Base-by-base conservation (phyloP, 1,140 invertebrate species). In the Bombus turneri region DNA sequence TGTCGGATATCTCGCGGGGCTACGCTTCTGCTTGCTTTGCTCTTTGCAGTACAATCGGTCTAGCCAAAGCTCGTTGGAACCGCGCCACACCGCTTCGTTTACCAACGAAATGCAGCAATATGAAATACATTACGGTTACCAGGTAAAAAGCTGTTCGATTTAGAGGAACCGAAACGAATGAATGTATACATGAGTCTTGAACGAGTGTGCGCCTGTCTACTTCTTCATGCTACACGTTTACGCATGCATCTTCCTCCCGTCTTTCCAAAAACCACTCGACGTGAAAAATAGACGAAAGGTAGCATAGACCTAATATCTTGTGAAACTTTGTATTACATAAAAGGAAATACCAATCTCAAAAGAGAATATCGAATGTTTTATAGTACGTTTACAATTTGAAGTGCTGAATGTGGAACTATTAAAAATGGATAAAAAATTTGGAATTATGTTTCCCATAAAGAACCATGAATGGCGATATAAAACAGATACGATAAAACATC, bases 11-110 rank as follows among this genome's bases (percentile, higher is more conserved):
- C 86, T 87, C 71, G 39, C 86, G 90, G 82, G 73, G 69, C 87
- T 87, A 86, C 75, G 77, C 28, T 62, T 71, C 53, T 79, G 43
- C 41, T 73, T 39, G 82, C 86, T 85, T 79, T 85, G 22, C 83
- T 71, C 82, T 91, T 86, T 88, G 84, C 90, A 86, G 91, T 91
- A 84, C 85, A 92, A 88, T 85, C 89, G 83, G 87, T 74, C 86
- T 57, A 88, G 88, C 91, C 91, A 93, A 93, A 88, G 89, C 88
- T 93, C 87, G 90, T 93, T 94, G 93, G 93, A 94, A 91, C 89
- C 81, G 91, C 90, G 92, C 92, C 92, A 93, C 89, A 81, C 85
- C 87, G 86, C 84, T 80, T 86, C 77, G 83, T 88, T 91, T 85
- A 84, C 89, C 87, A 87, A 81, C 83, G 81, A 88, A 88, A 91